Evolutionary conservation across 2,888 invertebrate species (phyloP), one percentile per base, ranked within the genome.

Genomic region (Hypomecis punctinalis): DNA sequence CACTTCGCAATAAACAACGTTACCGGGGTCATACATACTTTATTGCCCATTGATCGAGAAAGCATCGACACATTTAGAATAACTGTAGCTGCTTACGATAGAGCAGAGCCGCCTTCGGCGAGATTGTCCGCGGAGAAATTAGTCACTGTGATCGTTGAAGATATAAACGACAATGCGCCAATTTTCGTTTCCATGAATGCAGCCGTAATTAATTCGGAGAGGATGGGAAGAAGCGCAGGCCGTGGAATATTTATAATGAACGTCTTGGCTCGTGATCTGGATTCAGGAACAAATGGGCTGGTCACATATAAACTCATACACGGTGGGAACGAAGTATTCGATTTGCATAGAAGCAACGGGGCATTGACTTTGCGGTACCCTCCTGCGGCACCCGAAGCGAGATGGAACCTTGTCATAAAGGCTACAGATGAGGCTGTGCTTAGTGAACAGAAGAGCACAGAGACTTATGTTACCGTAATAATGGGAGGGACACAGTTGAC

Each of bases 351-450:
- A 60, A 96, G 95, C 78, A 96, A 96, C 10, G 98, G 98, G 6
- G 94, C 95, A 9, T 92, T 97, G 65, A 94, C 94, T 33, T 86
- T 97, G 67, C 94, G 94, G 37, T 94, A 94, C 74, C 85, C 91
- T 58, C 91, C 95, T 5, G 88, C 93, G 5, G 93, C 92, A 64
- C 94, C 96, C 0, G 97, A 97, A 78, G 94, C 96, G 0, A 94
- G 96, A 58, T 98, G 97, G 91, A 96, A 96, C 77, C 91, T 98
- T 47, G 96, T 97, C 0, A 95, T 98, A 49, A 96, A 97, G 78
- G 98, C 98, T 5, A 97, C 98, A 7, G 98, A 98, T 85, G 98
- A 98, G 84, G 98, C 98, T 0, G 97, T 97, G 2, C 96, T 98
- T 79, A 96, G 96, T 73, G 98, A 98, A 83, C 94, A 98, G 67